These are phyloP conservation scores for Callyntrura sp. DNA, from an alignment of 2,888 invertebrate species.

Conservation along the genomic window DNA sequence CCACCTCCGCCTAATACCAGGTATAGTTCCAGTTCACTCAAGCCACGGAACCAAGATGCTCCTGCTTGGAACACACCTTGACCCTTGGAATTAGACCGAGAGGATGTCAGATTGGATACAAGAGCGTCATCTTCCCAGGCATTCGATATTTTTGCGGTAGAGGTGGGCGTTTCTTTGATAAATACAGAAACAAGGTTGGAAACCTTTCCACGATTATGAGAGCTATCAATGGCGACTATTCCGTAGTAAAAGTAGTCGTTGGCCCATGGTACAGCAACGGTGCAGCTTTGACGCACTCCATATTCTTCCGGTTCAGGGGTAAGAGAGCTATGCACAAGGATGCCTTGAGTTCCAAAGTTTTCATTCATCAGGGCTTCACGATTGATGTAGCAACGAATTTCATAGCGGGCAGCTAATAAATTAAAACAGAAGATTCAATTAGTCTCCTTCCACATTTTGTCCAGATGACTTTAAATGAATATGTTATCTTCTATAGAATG, in stretches of 20 bases:
- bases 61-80: slow-evolving; percentile 81
- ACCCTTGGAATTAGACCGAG: slow-evolving; percentile 78
- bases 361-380: slow-evolving; percentile 83
- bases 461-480: too few species aligned
- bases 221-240: slow-evolving; percentile 84
- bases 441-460: too few species aligned
- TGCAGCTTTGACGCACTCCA: slow-evolving; percentile 84
- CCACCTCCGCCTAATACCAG: slow-evolving; percentile 83
- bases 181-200: slow-evolving; percentile 84
- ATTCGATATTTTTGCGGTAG: slow-evolving; percentile 82
- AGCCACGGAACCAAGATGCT: slow-evolving; percentile 82
- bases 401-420: slow-evolving; percentile 82
- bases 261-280: slow-evolving; percentile 84
- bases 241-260: slow-evolving; percentile 84
- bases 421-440: slow-evolving; percentile 12
- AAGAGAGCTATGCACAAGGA: slow-evolving; percentile 84
- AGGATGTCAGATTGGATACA: slow-evolving; percentile 82
- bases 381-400: slow-evolving; percentile 84
- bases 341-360: slow-evolving; percentile 84
- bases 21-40: slow-evolving; percentile 83
- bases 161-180: slow-evolving; percentile 84
- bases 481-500: too few species aligned
- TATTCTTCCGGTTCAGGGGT: slow-evolving; percentile 83
- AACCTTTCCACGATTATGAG: slow-evolving; percentile 84
- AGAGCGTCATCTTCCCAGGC: slow-evolving; percentile 83